Conservation (phyloP, 2,113 vertebrate species). For the Siniperca knerii region DNA sequence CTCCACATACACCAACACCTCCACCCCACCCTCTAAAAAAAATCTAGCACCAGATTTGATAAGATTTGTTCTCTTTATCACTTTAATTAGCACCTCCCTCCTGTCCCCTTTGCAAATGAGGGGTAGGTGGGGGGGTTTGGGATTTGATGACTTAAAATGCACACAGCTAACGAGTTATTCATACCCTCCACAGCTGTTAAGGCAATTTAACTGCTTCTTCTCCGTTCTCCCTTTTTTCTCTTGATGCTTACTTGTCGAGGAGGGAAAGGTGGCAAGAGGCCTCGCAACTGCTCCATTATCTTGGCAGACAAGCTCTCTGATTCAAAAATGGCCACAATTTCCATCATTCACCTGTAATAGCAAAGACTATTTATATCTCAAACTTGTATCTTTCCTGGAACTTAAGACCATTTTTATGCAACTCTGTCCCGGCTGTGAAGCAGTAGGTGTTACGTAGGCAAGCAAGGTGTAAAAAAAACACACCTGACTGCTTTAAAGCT, state of each 20-base stretch:
- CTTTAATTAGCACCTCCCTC: slow-evolving; percentile 88
- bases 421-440: slow-evolving; percentile 8
- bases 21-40: slow-evolving; percentile 56
- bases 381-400: slow-evolving; percentile 41
- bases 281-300: slow-evolving; percentile 59
- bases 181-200: slow-evolving; percentile 84
- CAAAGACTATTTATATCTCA: slow-evolving; percentile 32
- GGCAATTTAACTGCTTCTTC: slow-evolving; percentile 81
- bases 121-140: slow-evolving; percentile 83
- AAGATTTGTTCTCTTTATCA: slow-evolving; percentile 88
- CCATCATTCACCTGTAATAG: slow-evolving; percentile 51
- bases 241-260: slow-evolving; percentile 60
- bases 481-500: slow-evolving; percentile 55
- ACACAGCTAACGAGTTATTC: slow-evolving; percentile 85
- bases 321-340: slow-evolving; percentile 63
- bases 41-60: slow-evolving; percentile 75
- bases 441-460: slow-evolving; percentile 47
- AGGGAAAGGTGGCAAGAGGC: slow-evolving; percentile 63
- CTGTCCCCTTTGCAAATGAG: slow-evolving; percentile 86
- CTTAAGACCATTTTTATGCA: slow-evolving; percentile 16
- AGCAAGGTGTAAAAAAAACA: slow-evolving; percentile 16
- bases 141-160: slow-evolving; percentile 86
- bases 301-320: slow-evolving; percentile 33
- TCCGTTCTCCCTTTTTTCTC: slow-evolving; percentile 45
- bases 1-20: slow-evolving; percentile 53